Evolutionary conservation across 2,113 vertebrate species (phyloP), one percentile per base, ranked within the genome.

Genomic region (Tyrannus savana): DNA sequence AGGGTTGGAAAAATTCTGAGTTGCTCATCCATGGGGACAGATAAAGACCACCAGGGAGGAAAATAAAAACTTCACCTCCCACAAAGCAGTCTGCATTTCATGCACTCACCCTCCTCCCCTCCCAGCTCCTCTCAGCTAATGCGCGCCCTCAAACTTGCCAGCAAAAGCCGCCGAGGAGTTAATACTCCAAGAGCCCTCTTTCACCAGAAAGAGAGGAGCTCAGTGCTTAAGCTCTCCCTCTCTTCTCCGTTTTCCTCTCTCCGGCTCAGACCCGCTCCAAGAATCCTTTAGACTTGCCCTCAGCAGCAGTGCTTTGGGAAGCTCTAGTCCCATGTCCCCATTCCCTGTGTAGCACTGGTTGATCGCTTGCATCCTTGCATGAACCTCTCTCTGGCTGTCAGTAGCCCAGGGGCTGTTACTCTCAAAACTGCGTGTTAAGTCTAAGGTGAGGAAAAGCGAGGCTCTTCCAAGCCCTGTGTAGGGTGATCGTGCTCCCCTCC

Each of bases 291-390:
- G 63, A 3, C 49, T 28, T 1, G 0, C 25, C 14, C 9, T 6
- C 46, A 62, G 69, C 41, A 82, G 74, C 44, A 79, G 41, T 6
- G 28, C 63, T 95, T 62, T 50, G 62, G 71, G 50, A 62, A 73
- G 55, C 67, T 53, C 25, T 30, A 82, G 16, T 15, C 22, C 62
- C 59, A 9, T 6, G 1, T 37, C 37, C 21, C 2, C 18, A 14
- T 49, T 47, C 58, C 52, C 17, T 50, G 0, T 1, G 0, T 3
- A 71, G 42, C 0, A 0, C 46, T 47, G 13, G 23, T 1, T 47
- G 17, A 30, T 47, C 3, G 0, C n/a, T 42, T 37, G n/a, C 14
- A 15, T 23, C 33, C 30, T 47, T 33, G 15, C 5, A 2, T 3
- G 2, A 35, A 42, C 71, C 30, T 31, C 62, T 46, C 53, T 73